Percentiles rank a stretch among this genome's conserved stretches.
These are phyloP conservation scores for Apamea crenata DNA, from an alignment of 2,888 invertebrate genomes.

Conservation along the genomic window DNA sequence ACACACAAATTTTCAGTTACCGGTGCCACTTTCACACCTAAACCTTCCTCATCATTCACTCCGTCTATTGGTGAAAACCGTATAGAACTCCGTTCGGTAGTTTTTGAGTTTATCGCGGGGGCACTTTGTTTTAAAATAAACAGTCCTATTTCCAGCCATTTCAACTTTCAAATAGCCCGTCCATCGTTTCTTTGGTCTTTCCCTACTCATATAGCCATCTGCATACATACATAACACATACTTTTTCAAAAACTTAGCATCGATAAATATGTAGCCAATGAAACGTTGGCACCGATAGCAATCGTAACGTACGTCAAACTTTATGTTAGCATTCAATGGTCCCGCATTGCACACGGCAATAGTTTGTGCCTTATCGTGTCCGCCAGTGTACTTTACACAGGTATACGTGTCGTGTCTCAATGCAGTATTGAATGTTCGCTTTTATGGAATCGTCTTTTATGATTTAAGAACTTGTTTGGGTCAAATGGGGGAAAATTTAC, in stretches of 20 bases:
- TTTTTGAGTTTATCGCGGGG: no score
- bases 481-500: neutral
- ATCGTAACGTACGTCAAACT: slow-evolving; percentile 46
- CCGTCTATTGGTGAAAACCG: no score
- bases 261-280: slow-evolving; percentile 11
- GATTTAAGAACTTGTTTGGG: neutral
- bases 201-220: neutral
- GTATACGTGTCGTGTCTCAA: slow-evolving; percentile 8
- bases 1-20: no score
- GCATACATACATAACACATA: neutral
- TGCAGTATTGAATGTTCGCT: neutral
- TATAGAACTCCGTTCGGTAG: no score
- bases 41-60: no score
- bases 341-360: slow-evolving; percentile 48
- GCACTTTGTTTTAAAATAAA: no score
- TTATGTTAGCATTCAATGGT: slow-evolving; percentile 37
- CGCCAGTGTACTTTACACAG: slow-evolving; percentile 12
- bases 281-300: slow-evolving; percentile 28
- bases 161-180: neutral
- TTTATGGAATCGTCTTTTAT: neutral
- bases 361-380: slow-evolving; percentile 48
- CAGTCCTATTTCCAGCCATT: neutral
- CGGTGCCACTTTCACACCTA: no score
- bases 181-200: neutral
- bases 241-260: neutral